Evolutionary conservation across 2,797 vertebrate genomes (phyloP).

Genomic region (Pangasius krempfi): DNA sequence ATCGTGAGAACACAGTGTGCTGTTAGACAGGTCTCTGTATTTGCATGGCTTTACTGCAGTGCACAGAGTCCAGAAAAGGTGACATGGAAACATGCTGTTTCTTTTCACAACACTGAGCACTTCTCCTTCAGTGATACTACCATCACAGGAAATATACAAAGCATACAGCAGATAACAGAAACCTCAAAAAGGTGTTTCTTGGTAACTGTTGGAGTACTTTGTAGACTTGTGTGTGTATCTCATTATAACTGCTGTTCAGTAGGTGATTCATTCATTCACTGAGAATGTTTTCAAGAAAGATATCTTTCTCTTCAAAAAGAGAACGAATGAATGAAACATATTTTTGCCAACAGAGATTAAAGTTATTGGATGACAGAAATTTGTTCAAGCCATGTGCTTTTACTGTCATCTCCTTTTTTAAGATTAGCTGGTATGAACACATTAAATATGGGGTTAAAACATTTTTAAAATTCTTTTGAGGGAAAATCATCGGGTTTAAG

Average conservation of each 20-base stretch:
- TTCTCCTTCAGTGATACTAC: neutral
- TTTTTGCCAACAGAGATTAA: neutral
- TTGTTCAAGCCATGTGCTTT: neutral
- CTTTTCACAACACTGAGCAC: neutral
- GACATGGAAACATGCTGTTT: neutral
- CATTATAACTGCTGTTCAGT: neutral
- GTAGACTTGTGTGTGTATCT: neutral
- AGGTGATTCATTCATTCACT: neutral
- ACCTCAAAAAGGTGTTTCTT: neutral
- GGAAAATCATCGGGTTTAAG: neutral
- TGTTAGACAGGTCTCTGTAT: neutral
- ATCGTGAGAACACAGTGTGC: neutral
- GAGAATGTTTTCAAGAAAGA: neutral
- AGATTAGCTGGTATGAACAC: neutral
- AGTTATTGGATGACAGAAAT: neutral
- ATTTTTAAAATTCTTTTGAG: neutral
- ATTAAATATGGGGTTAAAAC: neutral
- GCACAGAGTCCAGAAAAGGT: neutral
- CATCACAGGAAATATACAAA: neutral
- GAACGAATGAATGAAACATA: neutral
- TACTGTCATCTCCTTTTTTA: neutral
- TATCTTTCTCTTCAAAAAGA: neutral
- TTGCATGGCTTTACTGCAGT: neutral
- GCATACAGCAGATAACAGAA: neutral
- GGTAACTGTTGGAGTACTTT: neutral